These are phyloP conservation scores for Macrotus californicus DNA, from an alignment of 2,113 vertebrate species.

Conservation along the genomic window DNA sequence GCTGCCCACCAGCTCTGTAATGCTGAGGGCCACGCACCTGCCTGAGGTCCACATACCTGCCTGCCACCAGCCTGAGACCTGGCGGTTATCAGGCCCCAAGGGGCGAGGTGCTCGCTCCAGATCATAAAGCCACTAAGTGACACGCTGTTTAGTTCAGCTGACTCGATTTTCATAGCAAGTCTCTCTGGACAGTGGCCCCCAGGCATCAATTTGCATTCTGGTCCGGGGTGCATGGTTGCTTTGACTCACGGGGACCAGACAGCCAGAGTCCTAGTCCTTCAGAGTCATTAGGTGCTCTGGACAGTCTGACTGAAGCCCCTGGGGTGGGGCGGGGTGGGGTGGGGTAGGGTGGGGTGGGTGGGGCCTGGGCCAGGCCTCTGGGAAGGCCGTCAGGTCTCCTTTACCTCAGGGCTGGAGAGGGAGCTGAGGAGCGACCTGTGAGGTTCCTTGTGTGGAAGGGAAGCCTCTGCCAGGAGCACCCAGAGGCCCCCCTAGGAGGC, in stretches of 20 bases:
- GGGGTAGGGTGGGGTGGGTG: too few species aligned
- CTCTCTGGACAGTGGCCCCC: accelerated
- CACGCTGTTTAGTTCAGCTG: accelerated
- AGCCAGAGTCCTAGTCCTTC: neutral
- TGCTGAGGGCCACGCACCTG: accelerated
- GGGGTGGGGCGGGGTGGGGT: accelerated
- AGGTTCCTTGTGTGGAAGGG: accelerated
- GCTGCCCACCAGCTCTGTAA: accelerated
- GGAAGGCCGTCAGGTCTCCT: neutral
- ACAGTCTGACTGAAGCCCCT: neutral
- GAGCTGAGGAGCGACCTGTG: accelerated
- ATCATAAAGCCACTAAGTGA: accelerated
- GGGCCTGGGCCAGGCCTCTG: neutral
- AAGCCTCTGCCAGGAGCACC: neutral
- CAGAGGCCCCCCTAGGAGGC: neutral
- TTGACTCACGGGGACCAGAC: neutral
- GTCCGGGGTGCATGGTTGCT: accelerated
- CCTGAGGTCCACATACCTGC: accelerated
- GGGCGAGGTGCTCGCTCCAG: neutral
- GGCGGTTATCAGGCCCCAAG: accelerated
- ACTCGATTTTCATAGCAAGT: too few species aligned
- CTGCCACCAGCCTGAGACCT: accelerated
- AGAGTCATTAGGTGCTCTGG: neutral
- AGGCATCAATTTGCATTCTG: accelerated
- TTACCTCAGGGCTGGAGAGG: accelerated